phyloP scores from a whole-genome alignment of 1,140 invertebrate genomes.

The Tyrophagus putrescentiae region DNA sequence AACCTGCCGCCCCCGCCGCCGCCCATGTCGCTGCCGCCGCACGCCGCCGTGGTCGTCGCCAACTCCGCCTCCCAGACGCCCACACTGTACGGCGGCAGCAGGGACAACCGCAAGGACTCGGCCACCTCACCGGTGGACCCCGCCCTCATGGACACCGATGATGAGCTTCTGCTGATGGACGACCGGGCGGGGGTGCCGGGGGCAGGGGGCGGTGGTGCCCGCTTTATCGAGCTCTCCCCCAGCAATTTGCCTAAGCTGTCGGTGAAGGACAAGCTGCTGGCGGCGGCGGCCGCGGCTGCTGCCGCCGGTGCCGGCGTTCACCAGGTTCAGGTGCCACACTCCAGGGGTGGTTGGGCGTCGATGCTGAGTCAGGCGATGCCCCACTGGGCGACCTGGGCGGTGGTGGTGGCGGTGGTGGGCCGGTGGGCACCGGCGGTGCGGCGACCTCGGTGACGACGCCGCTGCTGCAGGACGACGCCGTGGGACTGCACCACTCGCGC shows the following conservation, averaged over 20 bases:
- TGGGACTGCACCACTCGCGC: background rate
- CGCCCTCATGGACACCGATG: slow-evolving; percentile 14
- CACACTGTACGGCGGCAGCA: background rate
- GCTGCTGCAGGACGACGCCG: slow-evolving; percentile 28
- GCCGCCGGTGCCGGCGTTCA: background rate
- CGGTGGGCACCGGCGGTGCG: background rate
- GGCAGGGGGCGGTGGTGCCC: slow-evolving; percentile 48
- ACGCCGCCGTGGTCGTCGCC: slow-evolving; percentile 15
- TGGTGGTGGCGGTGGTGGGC: background rate
- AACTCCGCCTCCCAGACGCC: background rate
- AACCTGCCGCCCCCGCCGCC: slow-evolving; percentile 37
- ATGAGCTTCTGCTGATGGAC: slow-evolving; percentile 15
- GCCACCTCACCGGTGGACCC: slow-evolving; percentile 4
- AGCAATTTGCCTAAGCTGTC: slow-evolving; percentile 51
- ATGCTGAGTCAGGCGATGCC: slow-evolving; percentile 1
- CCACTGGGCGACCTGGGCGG: background rate
- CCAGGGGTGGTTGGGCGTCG: slow-evolving; percentile 11
- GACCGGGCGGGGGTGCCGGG: slow-evolving; percentile 22
- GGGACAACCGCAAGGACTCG: slow-evolving; percentile 15
- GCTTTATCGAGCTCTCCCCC: slow-evolving; percentile 59
- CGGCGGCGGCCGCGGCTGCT: slow-evolving; percentile 33
- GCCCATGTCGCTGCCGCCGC: slow-evolving; percentile 30
- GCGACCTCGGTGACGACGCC: background rate
- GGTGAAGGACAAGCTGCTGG: slow-evolving; percentile 50
- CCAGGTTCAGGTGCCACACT: background rate